These are phyloP conservation scores for Myrmecobius fasciatus DNA, from an alignment of 2,113 vertebrate species.

Conservation along the genomic window DNA sequence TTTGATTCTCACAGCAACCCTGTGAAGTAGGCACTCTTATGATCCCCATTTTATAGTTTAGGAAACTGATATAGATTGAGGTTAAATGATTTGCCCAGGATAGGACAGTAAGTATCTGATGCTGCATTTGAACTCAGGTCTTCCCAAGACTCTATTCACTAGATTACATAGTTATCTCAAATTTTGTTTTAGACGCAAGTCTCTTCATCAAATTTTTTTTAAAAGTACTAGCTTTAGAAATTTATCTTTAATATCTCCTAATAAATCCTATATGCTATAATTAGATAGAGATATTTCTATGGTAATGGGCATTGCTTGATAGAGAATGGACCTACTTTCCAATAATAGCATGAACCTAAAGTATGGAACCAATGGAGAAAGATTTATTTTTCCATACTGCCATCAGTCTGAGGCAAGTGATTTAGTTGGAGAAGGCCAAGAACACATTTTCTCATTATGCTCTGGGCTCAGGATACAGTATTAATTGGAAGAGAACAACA, in stretches of 20 bases:
- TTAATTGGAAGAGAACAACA: neutral
- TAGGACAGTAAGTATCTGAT: neutral
- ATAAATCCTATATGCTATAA: neutral
- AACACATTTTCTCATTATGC: neutral
- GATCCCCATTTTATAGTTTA: neutral
- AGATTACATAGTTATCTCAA: neutral
- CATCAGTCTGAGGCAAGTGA: neutral
- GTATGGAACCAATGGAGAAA: neutral
- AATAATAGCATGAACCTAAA: neutral
- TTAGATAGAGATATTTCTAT: neutral
- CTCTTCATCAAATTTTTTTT: too few relatives aligned
- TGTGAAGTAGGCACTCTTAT: neutral
- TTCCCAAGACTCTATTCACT: neutral
- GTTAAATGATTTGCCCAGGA: neutral
- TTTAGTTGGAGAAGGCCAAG: neutral
- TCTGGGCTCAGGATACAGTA: neutral
- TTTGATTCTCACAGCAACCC: neutral
- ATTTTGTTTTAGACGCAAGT: neutral
- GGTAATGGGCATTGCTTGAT: neutral
- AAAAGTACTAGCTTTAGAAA: neutral
- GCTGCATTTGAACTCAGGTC: neutral
- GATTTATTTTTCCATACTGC: neutral
- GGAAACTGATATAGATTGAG: neutral
- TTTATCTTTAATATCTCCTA: neutral
- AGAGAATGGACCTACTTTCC: neutral